A percentile compares a stretch with the other conserved stretches of the same genome.
Conservation (phyloP, 53 echinoderm and acorn worm species). For the Antedon mediterranea region DNA sequence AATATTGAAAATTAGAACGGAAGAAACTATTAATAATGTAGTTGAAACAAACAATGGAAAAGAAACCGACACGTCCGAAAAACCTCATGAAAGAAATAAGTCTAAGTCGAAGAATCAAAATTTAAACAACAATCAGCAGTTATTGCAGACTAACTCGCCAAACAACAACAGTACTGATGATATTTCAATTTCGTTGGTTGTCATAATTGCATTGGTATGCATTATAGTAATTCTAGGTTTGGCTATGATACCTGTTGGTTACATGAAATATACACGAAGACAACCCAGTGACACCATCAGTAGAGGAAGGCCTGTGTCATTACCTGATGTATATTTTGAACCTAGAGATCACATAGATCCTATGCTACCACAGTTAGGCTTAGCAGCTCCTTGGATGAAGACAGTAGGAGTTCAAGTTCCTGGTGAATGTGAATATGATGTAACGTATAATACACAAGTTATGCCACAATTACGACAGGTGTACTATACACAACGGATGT, state of each 20-base stretch:
- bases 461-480: neutral
- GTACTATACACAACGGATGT: neutral
- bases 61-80: too few species aligned
- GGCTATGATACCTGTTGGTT: neutral
- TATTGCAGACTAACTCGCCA: neutral
- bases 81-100: too few species aligned
- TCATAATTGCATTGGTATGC: neutral
- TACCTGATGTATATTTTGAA: neutral
- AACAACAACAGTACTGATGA: neutral
- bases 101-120: neutral
- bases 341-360: neutral
- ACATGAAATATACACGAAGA: neutral
- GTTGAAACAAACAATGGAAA: too few species aligned
- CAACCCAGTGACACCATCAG: neutral
- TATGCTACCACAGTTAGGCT: neutral
- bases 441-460: neutral
- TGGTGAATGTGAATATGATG: neutral
- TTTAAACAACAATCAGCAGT: too few species aligned
- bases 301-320: neutral
- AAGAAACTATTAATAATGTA: too few species aligned
- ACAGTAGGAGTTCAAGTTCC: constrained; percentile 1
- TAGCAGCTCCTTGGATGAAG: constrained; percentile 1
- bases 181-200: neutral
- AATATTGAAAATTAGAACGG: neutral
- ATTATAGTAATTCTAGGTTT: neutral